Evolutionary conservation across 1,140 invertebrate species (phyloP).

Genomic region (Cylas formicarius): DNA sequence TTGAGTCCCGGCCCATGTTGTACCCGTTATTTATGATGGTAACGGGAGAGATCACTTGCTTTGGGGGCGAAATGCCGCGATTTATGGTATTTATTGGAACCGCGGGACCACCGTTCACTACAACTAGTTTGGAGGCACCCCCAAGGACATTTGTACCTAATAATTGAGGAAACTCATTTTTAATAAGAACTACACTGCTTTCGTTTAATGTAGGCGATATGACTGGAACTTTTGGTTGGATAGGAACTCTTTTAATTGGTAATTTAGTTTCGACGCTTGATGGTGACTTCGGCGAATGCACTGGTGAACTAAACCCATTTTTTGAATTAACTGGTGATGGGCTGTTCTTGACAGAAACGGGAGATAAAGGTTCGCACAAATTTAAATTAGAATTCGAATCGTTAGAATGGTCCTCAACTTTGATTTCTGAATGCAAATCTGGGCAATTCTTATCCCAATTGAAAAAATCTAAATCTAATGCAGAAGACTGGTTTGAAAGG

Average conservation of each 20-base stretch:
- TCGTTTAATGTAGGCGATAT: constrained; percentile 15
- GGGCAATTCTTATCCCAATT: constrained; percentile 22
- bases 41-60: constrained; percentile 11
- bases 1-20: constrained; percentile 4
- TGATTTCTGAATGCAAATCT: background rate
- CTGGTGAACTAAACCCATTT: constrained; percentile 4
- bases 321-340: constrained; percentile 8
- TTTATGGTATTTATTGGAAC: constrained; percentile 14
- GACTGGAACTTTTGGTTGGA: constrained; percentile 24
- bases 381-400: constrained; percentile 11
- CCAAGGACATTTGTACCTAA: no score
- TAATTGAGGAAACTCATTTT: constrained; percentile 19
- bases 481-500: constrained; percentile 20
- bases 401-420: constrained; percentile 11
- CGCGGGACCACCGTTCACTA: constrained; percentile 29
- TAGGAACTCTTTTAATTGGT: constrained; percentile 22
- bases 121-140: constrained; percentile 22
- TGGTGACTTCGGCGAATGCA: no score
- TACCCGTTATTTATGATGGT: constrained; percentile 16
- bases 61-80: constrained; percentile 7
- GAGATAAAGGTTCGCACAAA: constrained; percentile 8
- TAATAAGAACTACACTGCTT: constrained; percentile 26
- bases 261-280: no score
- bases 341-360: no score
- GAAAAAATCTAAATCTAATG: constrained; percentile 25